Percentiles rank a stretch among this genome's conserved stretches.
Conservation (phyloP, 2,888 invertebrate species). For the Spatulosminthurus flaviceps region DNA sequence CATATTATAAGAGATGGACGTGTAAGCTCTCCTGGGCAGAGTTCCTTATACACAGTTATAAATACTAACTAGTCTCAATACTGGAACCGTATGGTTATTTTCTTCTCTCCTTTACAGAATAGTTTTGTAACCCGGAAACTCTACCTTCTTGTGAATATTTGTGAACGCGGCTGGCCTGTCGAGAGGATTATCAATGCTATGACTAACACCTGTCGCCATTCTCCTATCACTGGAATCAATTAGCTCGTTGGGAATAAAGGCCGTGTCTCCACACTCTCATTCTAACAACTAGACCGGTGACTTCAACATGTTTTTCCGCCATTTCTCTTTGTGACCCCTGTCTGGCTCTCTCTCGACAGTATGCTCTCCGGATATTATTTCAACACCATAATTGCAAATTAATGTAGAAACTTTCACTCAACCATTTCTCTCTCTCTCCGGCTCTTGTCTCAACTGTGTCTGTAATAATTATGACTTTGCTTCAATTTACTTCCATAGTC, state of each 20-base stretch:
- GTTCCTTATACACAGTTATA: no score
- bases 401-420: slow-evolving; percentile 15
- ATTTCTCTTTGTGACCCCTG: not conserved
- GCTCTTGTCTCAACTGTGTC: not conserved
- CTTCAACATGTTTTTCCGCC: no score
- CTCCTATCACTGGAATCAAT: slow-evolving; percentile 61
- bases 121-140: slow-evolving; percentile 67
- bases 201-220: slow-evolving; percentile 63
- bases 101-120: slow-evolving; percentile 64
- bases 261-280: no score
- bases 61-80: no score
- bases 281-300: no score
- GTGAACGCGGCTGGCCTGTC: slow-evolving; percentile 65
- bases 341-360: not conserved
- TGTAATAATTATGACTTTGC: not conserved
- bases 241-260: slow-evolving; percentile 30
- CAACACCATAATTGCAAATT: slow-evolving; percentile 16
- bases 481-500: not conserved
- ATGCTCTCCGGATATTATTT: not conserved
- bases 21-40: no score
- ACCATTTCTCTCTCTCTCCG: not conserved
- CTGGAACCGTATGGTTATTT: not conserved
- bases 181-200: slow-evolving; percentile 62
- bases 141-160: slow-evolving; percentile 68
- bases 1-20: no score